phyloP scores from a whole-genome alignment of 2,888 invertebrate species.

The Gari tellinella region DNA sequence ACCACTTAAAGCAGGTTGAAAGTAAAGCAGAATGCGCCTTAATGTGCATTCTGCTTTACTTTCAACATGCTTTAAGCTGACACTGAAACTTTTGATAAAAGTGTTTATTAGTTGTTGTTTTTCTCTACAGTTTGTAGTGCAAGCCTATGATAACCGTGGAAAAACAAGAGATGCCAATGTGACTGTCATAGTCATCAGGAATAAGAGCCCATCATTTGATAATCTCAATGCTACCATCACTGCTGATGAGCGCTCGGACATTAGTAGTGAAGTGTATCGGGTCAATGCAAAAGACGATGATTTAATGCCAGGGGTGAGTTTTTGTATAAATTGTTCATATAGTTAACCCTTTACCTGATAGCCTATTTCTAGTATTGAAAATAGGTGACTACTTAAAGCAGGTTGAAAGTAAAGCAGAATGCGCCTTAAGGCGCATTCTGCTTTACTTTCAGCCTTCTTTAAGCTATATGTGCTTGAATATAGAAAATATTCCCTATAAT shows the following conservation, averaged over 20 bases:
- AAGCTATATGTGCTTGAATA: no score
- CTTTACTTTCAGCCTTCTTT: no score
- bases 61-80: no score
- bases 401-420: no score
- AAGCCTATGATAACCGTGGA: conserved; percentile 60
- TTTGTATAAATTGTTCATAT: background rate
- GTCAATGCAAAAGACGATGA: conserved; percentile 56
- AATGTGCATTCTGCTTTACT: no score
- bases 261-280: conserved; percentile 18
- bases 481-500: no score
- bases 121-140: conserved; percentile 57
- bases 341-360: background rate
- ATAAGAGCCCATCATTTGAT: conserved; percentile 43
- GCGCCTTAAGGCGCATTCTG: no score
- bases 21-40: no score
- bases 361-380: no score
- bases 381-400: no score
- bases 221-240: conserved; percentile 14
- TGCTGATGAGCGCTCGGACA: conserved; percentile 31
- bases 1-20: no score
- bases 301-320: conserved; percentile 50
- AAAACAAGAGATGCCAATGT: conserved; percentile 37
- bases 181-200: conserved; percentile 46
- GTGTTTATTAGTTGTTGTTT: background rate
- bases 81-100: no score